Conservation (phyloP, 1,140 invertebrate genomes). For the Ceratina japonica region DNA sequence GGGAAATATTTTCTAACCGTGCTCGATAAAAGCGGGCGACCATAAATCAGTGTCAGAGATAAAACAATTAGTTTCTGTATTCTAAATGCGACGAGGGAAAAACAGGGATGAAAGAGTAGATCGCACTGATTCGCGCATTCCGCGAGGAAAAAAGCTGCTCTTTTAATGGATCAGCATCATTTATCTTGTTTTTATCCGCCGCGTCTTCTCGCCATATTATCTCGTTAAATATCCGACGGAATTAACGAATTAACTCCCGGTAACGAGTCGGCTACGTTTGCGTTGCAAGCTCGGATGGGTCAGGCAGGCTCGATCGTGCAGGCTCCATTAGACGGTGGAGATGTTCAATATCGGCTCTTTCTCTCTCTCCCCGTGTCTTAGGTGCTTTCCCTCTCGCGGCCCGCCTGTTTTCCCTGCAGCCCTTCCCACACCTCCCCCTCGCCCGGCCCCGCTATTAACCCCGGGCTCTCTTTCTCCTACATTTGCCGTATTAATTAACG, state of each 20-base stretch:
- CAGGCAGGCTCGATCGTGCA: conserved; percentile 45
- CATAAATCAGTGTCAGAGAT: neutral
- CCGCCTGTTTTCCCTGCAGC: conserved; percentile 6
- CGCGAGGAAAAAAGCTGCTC: neutral
- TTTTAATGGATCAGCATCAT: neutral
- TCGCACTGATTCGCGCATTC: neutral
- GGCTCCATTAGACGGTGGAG: conserved; percentile 56
- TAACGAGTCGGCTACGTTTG: neutral
- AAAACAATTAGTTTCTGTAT: neutral
- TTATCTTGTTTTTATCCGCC: too few relatives aligned
- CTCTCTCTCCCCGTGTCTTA: neutral
- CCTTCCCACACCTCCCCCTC: conserved; percentile 17
- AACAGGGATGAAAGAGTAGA: neutral
- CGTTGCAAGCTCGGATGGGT: conserved; percentile 45
- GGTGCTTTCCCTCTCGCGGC: neutral
- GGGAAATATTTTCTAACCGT: too few relatives aligned
- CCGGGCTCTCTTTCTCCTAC: conserved; percentile 30
- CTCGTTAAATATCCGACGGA: too few relatives aligned
- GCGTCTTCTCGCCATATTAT: too few relatives aligned
- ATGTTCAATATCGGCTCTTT: conserved; percentile 31
- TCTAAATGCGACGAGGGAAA: neutral
- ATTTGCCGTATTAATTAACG: conserved; percentile 62
- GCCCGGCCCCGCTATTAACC: conserved; percentile 21
- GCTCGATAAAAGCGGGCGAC: neutral
- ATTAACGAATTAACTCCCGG: neutral